phyloP scores from a whole-genome alignment of 2,113 vertebrate genomes.

The Orcinus orca region DNA sequence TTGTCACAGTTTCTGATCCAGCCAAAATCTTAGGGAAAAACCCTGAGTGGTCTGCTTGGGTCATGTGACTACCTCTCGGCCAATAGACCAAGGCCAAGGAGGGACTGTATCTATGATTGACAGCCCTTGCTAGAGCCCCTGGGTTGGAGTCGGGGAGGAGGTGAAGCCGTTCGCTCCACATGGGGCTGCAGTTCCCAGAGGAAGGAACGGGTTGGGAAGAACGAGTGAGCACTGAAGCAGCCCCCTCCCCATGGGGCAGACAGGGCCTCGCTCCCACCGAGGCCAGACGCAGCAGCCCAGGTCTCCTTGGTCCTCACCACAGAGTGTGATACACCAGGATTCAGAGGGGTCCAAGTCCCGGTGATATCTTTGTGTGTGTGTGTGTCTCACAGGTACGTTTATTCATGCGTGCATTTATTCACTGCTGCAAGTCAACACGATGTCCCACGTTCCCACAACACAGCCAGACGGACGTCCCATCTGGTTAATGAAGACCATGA shows the following conservation, averaged over 20 bases:
- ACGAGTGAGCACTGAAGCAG: not conserved
- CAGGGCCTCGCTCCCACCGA: not conserved
- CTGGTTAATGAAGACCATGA: rapidly evolving
- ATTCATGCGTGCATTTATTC: rapidly evolving
- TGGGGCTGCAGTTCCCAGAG: no score
- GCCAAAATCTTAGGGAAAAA: not conserved
- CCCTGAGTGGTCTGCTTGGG: no score
- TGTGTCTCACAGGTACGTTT: not conserved
- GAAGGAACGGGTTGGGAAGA: rapidly evolving
- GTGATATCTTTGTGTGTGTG: not conserved
- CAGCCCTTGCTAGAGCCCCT: not conserved
- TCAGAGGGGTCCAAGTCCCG: not conserved
- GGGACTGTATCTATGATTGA: not conserved
- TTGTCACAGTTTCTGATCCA: rapidly evolving
- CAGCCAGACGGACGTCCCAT: not conserved
- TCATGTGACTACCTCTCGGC: not conserved
- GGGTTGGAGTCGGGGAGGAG: not conserved
- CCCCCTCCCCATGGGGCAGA: not conserved
- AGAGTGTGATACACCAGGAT: not conserved
- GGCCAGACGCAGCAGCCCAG: not conserved
- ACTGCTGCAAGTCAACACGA: not conserved
- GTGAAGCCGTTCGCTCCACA: rapidly evolving
- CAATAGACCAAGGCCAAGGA: not conserved
- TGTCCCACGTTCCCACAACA: rapidly evolving
- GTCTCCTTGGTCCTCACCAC: not conserved